phyloP scores from a whole-genome alignment of 2,888 invertebrate genomes.

The Sericinus montela region DNA sequence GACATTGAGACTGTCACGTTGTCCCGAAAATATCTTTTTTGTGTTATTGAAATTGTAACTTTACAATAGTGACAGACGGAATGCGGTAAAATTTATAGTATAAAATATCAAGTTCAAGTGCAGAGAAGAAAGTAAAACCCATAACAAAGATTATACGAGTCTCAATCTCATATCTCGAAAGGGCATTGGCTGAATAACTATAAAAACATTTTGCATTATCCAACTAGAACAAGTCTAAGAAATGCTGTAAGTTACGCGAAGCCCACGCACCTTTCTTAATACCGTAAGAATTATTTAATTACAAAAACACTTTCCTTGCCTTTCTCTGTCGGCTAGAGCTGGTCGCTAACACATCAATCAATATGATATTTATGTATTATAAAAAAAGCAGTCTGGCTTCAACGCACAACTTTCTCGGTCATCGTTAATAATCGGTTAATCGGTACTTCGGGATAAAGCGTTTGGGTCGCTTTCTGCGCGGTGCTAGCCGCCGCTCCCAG shows the following conservation, averaged over 20 bases:
- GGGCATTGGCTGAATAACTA: conserved; percentile 24
- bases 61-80: too few species aligned
- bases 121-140: conserved; percentile 18
- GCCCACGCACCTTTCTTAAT: conserved; percentile 19
- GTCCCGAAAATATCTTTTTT: too few species aligned
- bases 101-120: conserved; percentile 6
- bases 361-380: conserved; percentile 34
- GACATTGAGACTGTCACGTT: too few species aligned
- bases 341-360: conserved; percentile 49
- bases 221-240: conserved; percentile 23
- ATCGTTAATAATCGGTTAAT: conserved; percentile 43
- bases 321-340: conserved; percentile 49
- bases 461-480: conserved; percentile 24
- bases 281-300: conserved; percentile 34
- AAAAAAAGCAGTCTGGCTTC: conserved; percentile 51
- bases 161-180: conserved; percentile 16
- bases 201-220: conserved; percentile 19
- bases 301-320: conserved; percentile 60
- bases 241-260: conserved; percentile 23
- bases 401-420: conserved; percentile 58
- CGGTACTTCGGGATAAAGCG: conserved; percentile 24
- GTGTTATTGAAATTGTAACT: too few species aligned
- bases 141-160: conserved; percentile 9
- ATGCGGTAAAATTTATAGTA: neutral
- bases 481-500: conserved; percentile 20